Conservation (phyloP, 1,140 invertebrate genomes). For the Pseudomyrmex flavicornis region DNA sequence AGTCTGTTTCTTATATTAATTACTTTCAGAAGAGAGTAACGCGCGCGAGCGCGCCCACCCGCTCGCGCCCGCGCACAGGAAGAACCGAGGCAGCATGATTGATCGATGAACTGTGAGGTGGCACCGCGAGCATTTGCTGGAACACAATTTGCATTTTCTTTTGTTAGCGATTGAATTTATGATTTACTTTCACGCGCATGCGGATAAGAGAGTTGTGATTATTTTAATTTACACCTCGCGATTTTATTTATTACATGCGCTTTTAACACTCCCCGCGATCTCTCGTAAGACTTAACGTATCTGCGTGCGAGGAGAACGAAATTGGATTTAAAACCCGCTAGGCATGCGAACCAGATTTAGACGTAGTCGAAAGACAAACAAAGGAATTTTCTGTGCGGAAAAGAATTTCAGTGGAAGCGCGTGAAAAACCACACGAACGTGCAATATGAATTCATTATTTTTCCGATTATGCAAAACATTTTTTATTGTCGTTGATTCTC, state of each 20-base stretch:
- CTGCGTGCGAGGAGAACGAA: neutral
- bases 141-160: constrained; percentile 58
- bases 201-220: constrained; percentile 36
- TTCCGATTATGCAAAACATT: neutral
- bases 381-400: neutral
- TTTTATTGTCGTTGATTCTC: neutral
- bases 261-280: neutral
- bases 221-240: constrained; percentile 51
- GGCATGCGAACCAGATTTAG: constrained; percentile 1
- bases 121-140: constrained; percentile 37
- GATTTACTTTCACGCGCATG: constrained; percentile 37
- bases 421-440: no score
- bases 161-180: constrained; percentile 50
- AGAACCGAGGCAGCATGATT: constrained; percentile 51
- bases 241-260: constrained; percentile 46
- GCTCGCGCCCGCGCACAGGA: constrained; percentile 16
- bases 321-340: neutral
- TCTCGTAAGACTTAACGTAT: neutral
- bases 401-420: no score
- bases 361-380: neutral
- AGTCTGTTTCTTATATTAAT: constrained; percentile 61
- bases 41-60: no score
- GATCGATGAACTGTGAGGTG: constrained; percentile 49
- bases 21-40: constrained; percentile 37
- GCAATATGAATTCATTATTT: neutral